Evolutionary conservation across 1,140 invertebrate species (phyloP), one percentile per base, ranked within the genome.

Genomic region (Teleogryllus occipitalis): DNA sequence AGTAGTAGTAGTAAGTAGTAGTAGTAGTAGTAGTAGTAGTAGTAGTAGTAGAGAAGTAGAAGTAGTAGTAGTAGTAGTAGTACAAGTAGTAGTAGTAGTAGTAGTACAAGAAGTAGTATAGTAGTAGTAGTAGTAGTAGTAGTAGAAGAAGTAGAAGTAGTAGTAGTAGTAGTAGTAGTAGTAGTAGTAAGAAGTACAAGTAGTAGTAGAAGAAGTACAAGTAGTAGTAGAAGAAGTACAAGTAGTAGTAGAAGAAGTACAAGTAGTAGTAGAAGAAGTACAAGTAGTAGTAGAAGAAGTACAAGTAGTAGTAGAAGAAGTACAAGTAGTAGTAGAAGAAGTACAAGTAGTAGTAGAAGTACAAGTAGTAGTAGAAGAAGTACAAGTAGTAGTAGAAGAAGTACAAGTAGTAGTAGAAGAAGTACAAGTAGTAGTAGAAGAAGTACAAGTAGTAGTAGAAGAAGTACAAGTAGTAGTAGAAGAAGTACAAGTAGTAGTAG

Each of bases 91-190:
- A 72, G 65, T 72, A 72, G n/a, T n/a, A 72, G 65, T 72, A 72
- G 65, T 72, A 72, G 65, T 72, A 72, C 12, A 72, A 72, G n/a
- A 72, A 72, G 65, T 72, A 72, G 65, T 72, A 72, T n/a, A n/a
- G n/a, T n/a, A n/a, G n/a, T n/a, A n/a, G n/a, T n/a, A n/a, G n/a
- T n/a, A n/a, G n/a, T n/a, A 72, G 65, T 72, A 72, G 65, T 72
- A 72, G 65, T 72, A 72, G 65, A 72, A 72, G 65, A 12, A 72
- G 65, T 72, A 72, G 65, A 12, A 72, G 65, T 12, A 72, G 65
- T 72, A 72, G 65, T 72, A 72, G 65, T 72, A 72, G 65, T 12
- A 72, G 65, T 72, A 72, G 65, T 72, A 72, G 65, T 72, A 72
- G 65, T 12, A n/a, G n/a, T n/a, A n/a, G n/a, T n/a, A n/a, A n/a